Base-by-base conservation (phyloP, 1,140 invertebrate species). In the Leucophenga varia region DNA sequence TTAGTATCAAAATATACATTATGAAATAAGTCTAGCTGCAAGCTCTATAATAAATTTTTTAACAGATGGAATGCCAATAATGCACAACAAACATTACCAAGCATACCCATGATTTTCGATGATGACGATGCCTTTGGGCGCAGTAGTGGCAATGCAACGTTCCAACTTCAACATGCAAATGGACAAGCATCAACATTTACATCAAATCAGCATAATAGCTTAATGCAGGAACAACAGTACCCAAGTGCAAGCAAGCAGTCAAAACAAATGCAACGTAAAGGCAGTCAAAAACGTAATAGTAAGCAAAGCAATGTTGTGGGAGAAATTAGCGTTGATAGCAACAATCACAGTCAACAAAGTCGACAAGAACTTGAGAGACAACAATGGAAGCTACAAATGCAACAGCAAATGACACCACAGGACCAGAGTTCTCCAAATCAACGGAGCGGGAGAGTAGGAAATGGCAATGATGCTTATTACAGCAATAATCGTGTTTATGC, bases 71-170 rank as follows among this genome's bases (percentile, higher is more conserved):
- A 82, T 58, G 76, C 70, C 47, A 76, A 81, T 54, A 76, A 82
- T 68, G 72, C 78, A 40, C 76, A 81, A 77, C 79, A 83, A 74
- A 82, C 84, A 3, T 76, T 86, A 36, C 86, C 85, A 43, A 89
- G 87, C 60, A 80, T 90, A 40, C 87, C 87, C 6, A 85, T 89
- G 81, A 88, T 90, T 51, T 83, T 84, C 34, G 75, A 85, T 19
- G 87, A 88, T 56, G 77, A 80, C 49, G 76, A 72, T 48, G 55
- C 37, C 19, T 70, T 73, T 55, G 21, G 52, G 53, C 5, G 61
- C n/a, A n/a, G n/a, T n/a, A n/a, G 64, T 6, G 32, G 63, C 59
- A 14, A n/a, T 65, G 34, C 64, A 67, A n/a, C n/a, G n/a, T n/a
- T n/a, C n/a, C 22, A 25, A 25, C 22, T 6, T 6, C 22, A 25